Evolutionary conservation across 2,888 invertebrate genomes (phyloP), one percentile per base, ranked within the genome.

Genomic region (Cylloceria caligata): DNA sequence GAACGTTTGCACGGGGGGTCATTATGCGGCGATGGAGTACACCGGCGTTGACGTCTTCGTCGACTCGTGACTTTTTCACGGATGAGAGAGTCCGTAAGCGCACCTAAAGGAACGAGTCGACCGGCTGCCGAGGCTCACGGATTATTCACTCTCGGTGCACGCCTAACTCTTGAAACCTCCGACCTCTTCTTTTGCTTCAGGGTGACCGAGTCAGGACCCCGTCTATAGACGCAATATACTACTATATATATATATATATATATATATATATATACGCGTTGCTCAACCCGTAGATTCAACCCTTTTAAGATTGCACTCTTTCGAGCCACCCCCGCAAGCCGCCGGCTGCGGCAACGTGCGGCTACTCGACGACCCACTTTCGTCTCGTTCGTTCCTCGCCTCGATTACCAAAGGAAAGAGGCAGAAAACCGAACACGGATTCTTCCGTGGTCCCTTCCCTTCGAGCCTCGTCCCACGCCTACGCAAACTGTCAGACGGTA

Each of bases 191-290:
- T 73, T 80, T 74, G 72, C 84, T 85, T 88, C 87, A 87, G 86
- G 89, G 87, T 90, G 89, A 89, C 86, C 86, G 78, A 88, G 89
- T 87, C 89, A 90, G 88, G 89, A 88, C 88, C 84, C 82, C 76
- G 64, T 45, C 80, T 79, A 16, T 42, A 47, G n/a, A 67, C 69
- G 42, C n/a, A 27, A 45, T 36, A 68, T 24, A 60, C 19, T 64
- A 65, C 42, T 64, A 27, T 45, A 30, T 9, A 52, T 62, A 45
- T 36, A 19, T 45, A 34, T 27, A 24, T 11, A 7, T 42, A 69
- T 49, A n/a, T 39, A 69, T 49, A 27, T n/a, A n/a, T n/a, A n/a
- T n/a, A n/a, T n/a, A n/a, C n/a, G n/a, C n/a, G n/a, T n/a, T 13
- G 45, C 36, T 67, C 39, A 55, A n/a, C 19, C 60, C 36, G 36